Conservation (phyloP, 2,888 invertebrate genomes). For the Piscicola geometra region DNA sequence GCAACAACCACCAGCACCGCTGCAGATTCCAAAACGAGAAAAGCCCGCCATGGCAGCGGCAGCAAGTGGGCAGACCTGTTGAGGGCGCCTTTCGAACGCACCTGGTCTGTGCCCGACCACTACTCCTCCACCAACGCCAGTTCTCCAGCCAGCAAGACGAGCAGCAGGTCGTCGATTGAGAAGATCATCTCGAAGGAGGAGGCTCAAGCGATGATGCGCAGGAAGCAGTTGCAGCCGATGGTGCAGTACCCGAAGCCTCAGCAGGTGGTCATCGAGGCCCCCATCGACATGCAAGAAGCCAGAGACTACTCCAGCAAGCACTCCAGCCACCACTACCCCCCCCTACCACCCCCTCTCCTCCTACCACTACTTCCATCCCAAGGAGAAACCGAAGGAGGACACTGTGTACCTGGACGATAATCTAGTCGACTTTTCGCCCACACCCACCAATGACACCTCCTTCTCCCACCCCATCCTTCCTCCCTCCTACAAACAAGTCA, state of each 20-base stretch:
- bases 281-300: neutral
- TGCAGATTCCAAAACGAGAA: constrained; percentile 8
- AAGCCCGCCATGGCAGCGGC: constrained; percentile 38
- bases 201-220: constrained; percentile 1
- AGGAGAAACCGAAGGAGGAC: neutral
- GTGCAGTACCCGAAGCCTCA: neutral
- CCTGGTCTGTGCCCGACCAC: constrained; percentile 39
- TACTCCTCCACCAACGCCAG: constrained; percentile 26
- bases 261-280: constrained; percentile 28
- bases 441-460: constrained; percentile 1
- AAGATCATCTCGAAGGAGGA: constrained; percentile 36
- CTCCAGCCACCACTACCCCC: too few relatives aligned
- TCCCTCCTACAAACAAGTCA: constrained; percentile 14
- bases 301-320: neutral
- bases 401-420: constrained; percentile 24
- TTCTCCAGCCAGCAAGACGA: constrained; percentile 33
- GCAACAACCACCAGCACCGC: neutral
- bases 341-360: neutral
- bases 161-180: constrained; percentile 35
- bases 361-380: constrained; percentile 2
- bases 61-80: constrained; percentile 32
- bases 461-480: constrained; percentile 5
- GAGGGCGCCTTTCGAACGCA: constrained; percentile 37
- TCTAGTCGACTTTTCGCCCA: constrained; percentile 20
- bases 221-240: neutral